Conservation (phyloP, 2,797 vertebrate species). For the Streptopelia turtur region DNA sequence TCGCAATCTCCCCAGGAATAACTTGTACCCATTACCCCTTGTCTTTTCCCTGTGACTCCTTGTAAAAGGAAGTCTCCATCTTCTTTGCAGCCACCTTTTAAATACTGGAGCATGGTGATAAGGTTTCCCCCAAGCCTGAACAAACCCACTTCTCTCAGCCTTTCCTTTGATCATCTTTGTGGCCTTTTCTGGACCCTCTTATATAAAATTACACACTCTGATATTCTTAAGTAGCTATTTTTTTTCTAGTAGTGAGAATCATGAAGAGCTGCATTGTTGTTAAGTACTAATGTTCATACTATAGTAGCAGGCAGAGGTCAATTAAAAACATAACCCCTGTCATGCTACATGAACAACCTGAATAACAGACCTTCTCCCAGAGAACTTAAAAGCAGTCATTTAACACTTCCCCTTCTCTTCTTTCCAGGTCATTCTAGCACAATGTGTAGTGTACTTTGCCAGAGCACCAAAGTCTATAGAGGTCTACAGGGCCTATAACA, state of each 20-base stretch:
- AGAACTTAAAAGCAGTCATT: background rate
- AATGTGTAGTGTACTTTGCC: conserved; percentile 92
- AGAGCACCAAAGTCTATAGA: conserved; percentile 92
- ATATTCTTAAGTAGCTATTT: background rate
- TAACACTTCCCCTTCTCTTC: background rate
- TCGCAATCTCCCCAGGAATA: too few species aligned
- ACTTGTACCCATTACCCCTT: too few species aligned
- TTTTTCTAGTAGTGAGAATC: background rate
- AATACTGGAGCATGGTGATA: too few species aligned
- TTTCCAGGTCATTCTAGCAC: conserved; percentile 92
- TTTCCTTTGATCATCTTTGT: too few species aligned
- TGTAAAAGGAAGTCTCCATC: too few species aligned
- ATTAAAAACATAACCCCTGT: background rate
- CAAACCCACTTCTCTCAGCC: too few species aligned
- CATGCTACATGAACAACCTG: background rate
- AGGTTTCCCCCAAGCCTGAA: too few species aligned
- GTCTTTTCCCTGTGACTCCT: too few species aligned
- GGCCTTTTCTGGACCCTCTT: too few species aligned
- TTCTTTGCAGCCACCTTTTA: too few species aligned
- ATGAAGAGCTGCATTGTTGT: background rate
- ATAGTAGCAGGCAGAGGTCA: background rate
- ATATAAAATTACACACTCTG: background rate
- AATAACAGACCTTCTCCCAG: background rate
- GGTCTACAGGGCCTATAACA: conserved; percentile 88
- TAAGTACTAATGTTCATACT: background rate